Evolutionary conservation across 2,113 vertebrate genomes (phyloP), one percentile per base, ranked within the genome.

Genomic region (Aspidoscelis tigris): DNA sequence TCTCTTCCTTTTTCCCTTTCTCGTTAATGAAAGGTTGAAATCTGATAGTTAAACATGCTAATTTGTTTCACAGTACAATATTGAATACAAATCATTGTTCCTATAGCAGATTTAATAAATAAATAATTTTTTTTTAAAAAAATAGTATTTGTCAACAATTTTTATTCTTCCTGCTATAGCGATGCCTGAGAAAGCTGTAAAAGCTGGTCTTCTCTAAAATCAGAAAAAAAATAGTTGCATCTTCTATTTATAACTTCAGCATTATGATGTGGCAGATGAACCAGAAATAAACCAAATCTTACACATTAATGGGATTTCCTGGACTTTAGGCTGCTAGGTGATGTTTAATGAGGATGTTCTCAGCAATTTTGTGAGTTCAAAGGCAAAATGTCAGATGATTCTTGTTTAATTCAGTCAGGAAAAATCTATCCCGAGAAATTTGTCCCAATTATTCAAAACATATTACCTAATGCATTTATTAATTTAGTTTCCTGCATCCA

Each of bases 401-500:
- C 55, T 58, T 21, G 43, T 58, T 9, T 78, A 7, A 76, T 83
- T 76, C 64, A 76, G 66, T 26, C 47, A 53, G 68, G 78, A 81
- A 81, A 70, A 33, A 3, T 39, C 53, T 50, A 9, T 8, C 43
- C 1, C 7, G 41, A 77, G 26, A 53, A 74, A 72, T 50, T 22
- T 82, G 9, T 53, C 7, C 58, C 44, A 78, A 7, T 26, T 22
- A 79, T 65, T 47, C 39, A 55, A 66, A 68, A 47, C 33, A 7
- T 55, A 20, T 75, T 73, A n/a, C 44, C 61, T 33, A 74, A 9
- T 33, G 71, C n/a, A 72, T 82, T 71, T n/a, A 78, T 76, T 76
- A 81, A 76, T 44, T 14, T 69, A 58, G 7, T 61, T 61, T 61
- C 18, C 14, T 16, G 18, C 58, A 61, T 61, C 4, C 2, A 7